phyloP scores from a whole-genome alignment of 2,113 vertebrate genomes.

The Cyphomyrus discorhynchus region DNA sequence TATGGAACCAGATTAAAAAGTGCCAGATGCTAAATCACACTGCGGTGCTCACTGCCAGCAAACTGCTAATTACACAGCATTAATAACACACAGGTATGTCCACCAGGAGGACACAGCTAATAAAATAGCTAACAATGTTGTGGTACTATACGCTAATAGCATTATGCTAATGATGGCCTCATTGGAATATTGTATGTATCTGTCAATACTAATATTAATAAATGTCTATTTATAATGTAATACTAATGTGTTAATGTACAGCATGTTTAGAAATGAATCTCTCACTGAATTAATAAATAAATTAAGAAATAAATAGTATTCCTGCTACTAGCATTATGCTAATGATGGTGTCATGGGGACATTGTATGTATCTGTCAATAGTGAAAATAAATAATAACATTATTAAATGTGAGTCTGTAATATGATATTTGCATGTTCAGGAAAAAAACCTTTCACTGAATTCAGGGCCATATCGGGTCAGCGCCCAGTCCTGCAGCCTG shows the following conservation, averaged over 20 bases:
- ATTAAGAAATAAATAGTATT: not conserved
- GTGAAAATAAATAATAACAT: not conserved
- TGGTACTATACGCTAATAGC: not conserved
- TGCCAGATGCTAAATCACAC: not conserved
- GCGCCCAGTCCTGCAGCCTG: not conserved
- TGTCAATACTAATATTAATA: not conserved
- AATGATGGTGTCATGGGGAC: not conserved
- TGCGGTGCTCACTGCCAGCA: not conserved
- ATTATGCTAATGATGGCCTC: not conserved
- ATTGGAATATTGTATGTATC: not conserved
- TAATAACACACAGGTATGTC: not conserved
- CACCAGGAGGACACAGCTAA: not conserved
- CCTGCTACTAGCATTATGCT: not conserved
- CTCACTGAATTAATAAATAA: not conserved
- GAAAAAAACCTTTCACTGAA: not conserved
- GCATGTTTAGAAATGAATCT: not conserved
- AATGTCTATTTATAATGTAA: not conserved
- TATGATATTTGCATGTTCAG: not conserved
- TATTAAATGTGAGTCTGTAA: not conserved
- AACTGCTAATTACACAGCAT: not conserved
- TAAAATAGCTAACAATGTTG: not conserved
- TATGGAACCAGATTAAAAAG: not conserved
- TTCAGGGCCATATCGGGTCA: not conserved
- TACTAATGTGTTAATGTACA: not conserved
- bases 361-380: not conserved